Evolutionary conservation across 2,797 vertebrate species (phyloP), one percentile per base, ranked within the genome.

Genomic region (Borostomias antarcticus): DNA sequence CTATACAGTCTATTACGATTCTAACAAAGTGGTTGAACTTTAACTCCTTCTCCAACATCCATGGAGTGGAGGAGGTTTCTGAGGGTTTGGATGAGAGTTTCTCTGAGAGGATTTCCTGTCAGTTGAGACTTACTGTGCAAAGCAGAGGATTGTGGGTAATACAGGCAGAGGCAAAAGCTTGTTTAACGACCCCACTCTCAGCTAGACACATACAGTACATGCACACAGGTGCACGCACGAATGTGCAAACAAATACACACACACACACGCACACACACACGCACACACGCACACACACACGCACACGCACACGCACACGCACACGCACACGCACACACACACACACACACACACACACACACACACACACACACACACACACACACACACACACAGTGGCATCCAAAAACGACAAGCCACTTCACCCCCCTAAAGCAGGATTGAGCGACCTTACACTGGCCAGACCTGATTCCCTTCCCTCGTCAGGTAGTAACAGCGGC

Each of bases 391-490:
- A 26, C 69, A 47, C 33, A 47, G 33, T 47, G 53, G 2, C 13
- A 57, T 79, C 53, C 59, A 48, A 75, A 73, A 78, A 72, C 33
- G 30, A 35, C 62, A 68, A 35, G 8, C 52, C 25, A 50, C 48
- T 17, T 43, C 23, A 32, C 26, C 29, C 29, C 8, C 35, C 26
- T 9, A 30, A 21, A 72, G 69, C 70, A 66, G 32, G 25, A 70
- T 23, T 19, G 32, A 74, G 21, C 52, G 53, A 52, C 37, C 51
- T 17, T 17, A n/a, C 48, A 1, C 23, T 15, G 10, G 37, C 17
- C 30, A 13, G 26, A 59, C 13, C 48, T 62, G 26, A 7, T 51
- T 64, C 56, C 73, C 45, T 75, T 74, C 62, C 29, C 62, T 64
- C 52, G 23, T 72, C 33, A 58, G 35, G 64, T 64, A 48, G 60